Evolutionary conservation across 2,797 vertebrate genomes (phyloP), one percentile per base, ranked within the genome.

Genomic region (Gymnodraco acuticeps): DNA sequence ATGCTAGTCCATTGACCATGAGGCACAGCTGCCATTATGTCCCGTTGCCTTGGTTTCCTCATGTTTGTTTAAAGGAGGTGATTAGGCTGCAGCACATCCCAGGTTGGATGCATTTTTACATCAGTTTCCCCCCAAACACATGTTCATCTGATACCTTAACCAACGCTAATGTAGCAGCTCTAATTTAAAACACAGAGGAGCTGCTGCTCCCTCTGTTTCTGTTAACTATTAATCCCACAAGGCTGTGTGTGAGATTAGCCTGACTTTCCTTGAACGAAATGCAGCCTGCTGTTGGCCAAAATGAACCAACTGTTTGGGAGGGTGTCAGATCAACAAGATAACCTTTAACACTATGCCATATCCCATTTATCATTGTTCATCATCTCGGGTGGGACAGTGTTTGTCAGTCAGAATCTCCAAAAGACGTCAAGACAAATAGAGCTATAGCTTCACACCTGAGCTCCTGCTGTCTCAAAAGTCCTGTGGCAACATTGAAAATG

Each of bases 181-280:
- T 92, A 91, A 92, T 81, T 27, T 70, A 90, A 94, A 94, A 83
- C 79, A 89, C 64, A 83, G 19, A 65, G 66, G 59, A 52, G 62
- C 60, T 66, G 47, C 15, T 65, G 60, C 27, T 80, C 82, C 54
- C 50, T 67, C 41, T 83, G 80, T 75, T 87, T 90, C 86, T 92
- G 93, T 95, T 95, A 95, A 95, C 88, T 86, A 94, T 95, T 95
- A 95, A 95, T 92, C 93, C 83, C 78, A 76, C 59, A 42, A 82
- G 77, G 77, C 72, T 59, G 43, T 78, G 67, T 68, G 78, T 73
- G 67, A 73, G 62, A 78, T 77, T 83, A 72, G 78, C 70, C 53
- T 83, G 80, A 71, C 80, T 81, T 85, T 81, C 61, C 54, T 31
- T 43, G 46, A 53, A 79, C 80, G 33, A 77, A 54, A 68, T 38